These are phyloP conservation scores for Marmota flaviventris DNA, from an alignment of 2,113 vertebrate species.

Conservation along the genomic window DNA sequence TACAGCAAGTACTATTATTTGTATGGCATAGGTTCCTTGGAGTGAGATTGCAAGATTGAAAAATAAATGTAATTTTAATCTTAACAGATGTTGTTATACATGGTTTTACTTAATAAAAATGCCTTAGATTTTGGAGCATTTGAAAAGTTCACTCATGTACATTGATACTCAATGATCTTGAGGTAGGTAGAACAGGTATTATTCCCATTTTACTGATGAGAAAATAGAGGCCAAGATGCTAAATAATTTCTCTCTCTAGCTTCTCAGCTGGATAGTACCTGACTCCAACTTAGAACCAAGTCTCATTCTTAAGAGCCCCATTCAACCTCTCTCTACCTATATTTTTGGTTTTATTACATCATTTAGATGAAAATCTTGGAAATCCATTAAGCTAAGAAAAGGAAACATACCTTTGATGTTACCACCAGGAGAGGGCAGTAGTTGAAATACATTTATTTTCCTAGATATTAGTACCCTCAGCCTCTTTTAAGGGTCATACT, in stretches of 20 bases:
- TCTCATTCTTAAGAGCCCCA: neutral
- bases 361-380: neutral
- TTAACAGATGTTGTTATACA: neutral
- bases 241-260: neutral
- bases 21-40: neutral
- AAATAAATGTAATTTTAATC: neutral
- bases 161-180: neutral
- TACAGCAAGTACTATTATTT: neutral
- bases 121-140: neutral
- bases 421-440: conserved; percentile 72
- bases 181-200: neutral
- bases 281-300: neutral
- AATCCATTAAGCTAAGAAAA: conserved; percentile 16
- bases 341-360: neutral
- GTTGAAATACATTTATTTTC: conserved; percentile 67
- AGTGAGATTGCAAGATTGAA: neutral
- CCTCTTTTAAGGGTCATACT: neutral
- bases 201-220: neutral
- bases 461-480: conserved; percentile 16
- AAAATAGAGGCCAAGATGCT: neutral
- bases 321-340: neutral
- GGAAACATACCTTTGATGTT: neutral
- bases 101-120: neutral
- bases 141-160: neutral
- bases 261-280: neutral